Conservation (phyloP, 2,888 invertebrate species). For the Busseola fusca region DNA sequence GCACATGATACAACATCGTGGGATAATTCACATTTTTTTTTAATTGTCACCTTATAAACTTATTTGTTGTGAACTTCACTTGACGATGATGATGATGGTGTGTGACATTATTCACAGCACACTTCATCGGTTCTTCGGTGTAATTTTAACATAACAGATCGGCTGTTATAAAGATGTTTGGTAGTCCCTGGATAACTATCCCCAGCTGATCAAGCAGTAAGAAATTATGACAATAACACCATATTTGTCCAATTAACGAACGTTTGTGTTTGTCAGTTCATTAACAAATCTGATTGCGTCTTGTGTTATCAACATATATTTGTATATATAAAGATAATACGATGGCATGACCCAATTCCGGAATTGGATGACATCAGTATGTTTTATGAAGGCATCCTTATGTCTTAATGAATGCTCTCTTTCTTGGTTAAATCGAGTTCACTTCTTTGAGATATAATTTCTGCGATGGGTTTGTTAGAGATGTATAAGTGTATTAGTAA, state of each 20-base stretch:
- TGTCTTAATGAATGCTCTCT: background rate
- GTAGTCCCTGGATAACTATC: background rate
- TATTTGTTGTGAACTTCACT: too few relatives aligned
- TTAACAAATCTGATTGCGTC: constrained; percentile 30
- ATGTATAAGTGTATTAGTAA: too few relatives aligned
- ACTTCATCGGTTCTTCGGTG: background rate
- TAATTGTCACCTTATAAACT: too few relatives aligned
- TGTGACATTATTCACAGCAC: background rate
- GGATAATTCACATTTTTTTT: too few relatives aligned
- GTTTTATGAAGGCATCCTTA: background rate
- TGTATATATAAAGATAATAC: constrained; percentile 8
- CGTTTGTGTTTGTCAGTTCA: constrained; percentile 22
- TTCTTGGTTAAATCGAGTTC: background rate
- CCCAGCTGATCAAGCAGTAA: constrained; percentile 19
- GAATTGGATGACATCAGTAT: background rate
- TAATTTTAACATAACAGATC: too few relatives aligned
- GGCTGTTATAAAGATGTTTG: background rate
- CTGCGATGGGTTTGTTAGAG: background rate
- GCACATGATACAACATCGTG: too few relatives aligned
- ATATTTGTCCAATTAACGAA: constrained; percentile 36
- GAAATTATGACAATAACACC: background rate
- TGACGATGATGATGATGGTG: too few relatives aligned
- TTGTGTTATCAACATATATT: constrained; percentile 13
- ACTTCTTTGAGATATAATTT: background rate
- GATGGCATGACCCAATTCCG: constrained; percentile 19